Base-by-base conservation (phyloP, 2,797 vertebrate species). In the Pangasius macronema region DNA sequence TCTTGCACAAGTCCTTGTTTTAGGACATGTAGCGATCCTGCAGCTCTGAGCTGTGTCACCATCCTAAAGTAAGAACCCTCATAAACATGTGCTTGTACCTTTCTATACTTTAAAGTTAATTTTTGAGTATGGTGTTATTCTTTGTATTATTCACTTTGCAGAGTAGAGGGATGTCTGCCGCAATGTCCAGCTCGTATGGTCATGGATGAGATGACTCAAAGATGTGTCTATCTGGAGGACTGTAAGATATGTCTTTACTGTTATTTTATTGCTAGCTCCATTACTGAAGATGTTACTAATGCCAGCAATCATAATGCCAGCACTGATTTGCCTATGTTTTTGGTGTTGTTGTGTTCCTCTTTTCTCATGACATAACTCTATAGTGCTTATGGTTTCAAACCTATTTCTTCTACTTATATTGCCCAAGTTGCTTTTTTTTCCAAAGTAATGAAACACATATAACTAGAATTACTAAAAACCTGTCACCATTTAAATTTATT, bases 101-200 rank as follows among this genome's bases (percentile, higher is more conserved):
- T 68, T 80, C 24, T 9, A 53, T 73, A 10, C 3, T 76, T 63
- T 61, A 55, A n/a, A 59, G 27, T 49, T 49, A 30, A 5, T 0
- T 13, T 22, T 14, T 33, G 36, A 72, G 6, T 0, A 18, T 55
- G 39, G n/a, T 70, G 14, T 76, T 20, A 68, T 7, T 4, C 11
- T 73, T n/a, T 76, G 75, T 20, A 90, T 51, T 91, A 57, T 85
- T 39, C 76, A 88, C 70, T 91, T 73, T 94, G 39, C 92, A 99
- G 98, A 93, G 96, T 99, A 88, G 98, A 99, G 94, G 98, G 97
- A 90, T 99, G 98, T 92, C 93, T 98, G 75, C 97, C 98, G 51
- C 92, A 92, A 11, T 99, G 98, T 89, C 96, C 97, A n/a, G 59
- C 91, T 33, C 94, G 97, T 92, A 97, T 97, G 97, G 95, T 99